Evolutionary conservation across 2,113 vertebrate genomes (phyloP).

Genomic region (Brachyistius frenatus): DNA sequence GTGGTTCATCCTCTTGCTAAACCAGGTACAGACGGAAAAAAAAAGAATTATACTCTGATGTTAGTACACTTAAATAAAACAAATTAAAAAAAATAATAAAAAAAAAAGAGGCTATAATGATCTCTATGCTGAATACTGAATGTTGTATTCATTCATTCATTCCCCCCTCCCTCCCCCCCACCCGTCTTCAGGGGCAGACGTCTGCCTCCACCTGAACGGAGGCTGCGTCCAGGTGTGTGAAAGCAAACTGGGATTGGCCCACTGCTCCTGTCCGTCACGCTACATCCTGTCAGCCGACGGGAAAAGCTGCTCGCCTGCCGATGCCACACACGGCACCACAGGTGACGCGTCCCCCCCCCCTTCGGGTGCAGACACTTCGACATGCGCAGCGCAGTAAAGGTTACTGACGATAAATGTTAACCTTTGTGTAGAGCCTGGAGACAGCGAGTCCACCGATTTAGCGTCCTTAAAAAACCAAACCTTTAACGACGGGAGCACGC

Average conservation of each 20-base stretch:
- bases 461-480: constrained; percentile 52
- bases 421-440: constrained; percentile 70
- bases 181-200: constrained; percentile 80
- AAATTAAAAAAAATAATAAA: too few relatives aligned
- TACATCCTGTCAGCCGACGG: constrained; percentile 78
- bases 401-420: background rate
- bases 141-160: too few relatives aligned
- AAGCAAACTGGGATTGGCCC: constrained; percentile 81
- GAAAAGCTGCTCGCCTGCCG: constrained; percentile 76
- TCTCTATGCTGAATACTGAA: too few relatives aligned
- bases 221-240: constrained; percentile 90
- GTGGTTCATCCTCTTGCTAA: constrained; percentile 92
- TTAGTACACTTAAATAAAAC: too few relatives aligned
- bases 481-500: constrained; percentile 47
- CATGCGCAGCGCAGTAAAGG: background rate
- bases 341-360: constrained; percentile 50
- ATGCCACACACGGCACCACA: constrained; percentile 52
- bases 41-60: background rate
- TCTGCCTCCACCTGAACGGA: constrained; percentile 88
- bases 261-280: constrained; percentile 84
- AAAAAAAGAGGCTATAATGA: too few relatives aligned
- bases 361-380: background rate
- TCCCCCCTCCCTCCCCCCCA: background rate
- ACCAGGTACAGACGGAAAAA: constrained; percentile 85
- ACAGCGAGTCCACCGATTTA: constrained; percentile 10